These are phyloP conservation scores for crab-eating macaque (Macaca fascicularis) DNA, from an alignment of 2,113 vertebrate genomes.

Conservation along the genomic window T2T-MFA8v1.1 NC_088380.1:93828001-93828500, in stretches of 20 bases:
- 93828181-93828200: slow-evolving; percentile 84
- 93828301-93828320: slow-evolving; percentile 72
- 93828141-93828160: slow-evolving; percentile 77
- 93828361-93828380: slow-evolving; percentile 70
- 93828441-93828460: slow-evolving; percentile 29
- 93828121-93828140: slow-evolving; percentile 86
- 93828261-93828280: slow-evolving; percentile 80
- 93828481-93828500: slow-evolving; percentile 6
- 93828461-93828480: slow-evolving; percentile 48
- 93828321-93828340: slow-evolving; percentile 68
- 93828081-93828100: slow-evolving; percentile 86
- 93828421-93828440: slow-evolving; percentile 60
- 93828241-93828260: slow-evolving; percentile 74
- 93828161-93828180: slow-evolving; percentile 82
- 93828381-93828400: slow-evolving; percentile 60
- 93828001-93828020: slow-evolving; percentile 83
- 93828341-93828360: slow-evolving; percentile 57
- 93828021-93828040: slow-evolving; percentile 77
- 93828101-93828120: slow-evolving; percentile 87
- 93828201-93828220: slow-evolving; percentile 79
- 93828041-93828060: slow-evolving; percentile 83
- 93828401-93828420: slow-evolving; percentile 75
- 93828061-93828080: slow-evolving; percentile 85
- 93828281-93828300: slow-evolving; percentile 73
- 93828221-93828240: slow-evolving; percentile 81